phyloP scores from a whole-genome alignment of 2,888 invertebrate species.

The Pammene aurita region DNA sequence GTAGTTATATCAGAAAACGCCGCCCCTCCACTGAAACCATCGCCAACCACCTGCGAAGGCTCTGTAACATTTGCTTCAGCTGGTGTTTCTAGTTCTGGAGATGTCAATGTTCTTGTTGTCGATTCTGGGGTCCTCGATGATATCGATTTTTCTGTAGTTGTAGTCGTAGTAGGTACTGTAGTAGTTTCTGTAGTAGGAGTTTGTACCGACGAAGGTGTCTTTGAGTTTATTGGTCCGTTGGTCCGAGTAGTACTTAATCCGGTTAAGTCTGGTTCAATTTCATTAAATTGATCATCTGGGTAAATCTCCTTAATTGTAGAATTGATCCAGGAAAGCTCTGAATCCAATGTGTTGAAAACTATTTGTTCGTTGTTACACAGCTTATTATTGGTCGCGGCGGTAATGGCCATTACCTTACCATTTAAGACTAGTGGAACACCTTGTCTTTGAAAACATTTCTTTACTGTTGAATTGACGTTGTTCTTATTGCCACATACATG shows the following conservation, averaged over 20 bases:
- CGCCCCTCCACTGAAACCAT: neutral
- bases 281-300: conserved; percentile 13
- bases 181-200: neutral
- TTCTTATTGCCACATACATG: conserved; percentile 17
- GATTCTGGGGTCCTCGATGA: neutral
- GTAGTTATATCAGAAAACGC: neutral
- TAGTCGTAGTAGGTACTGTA: neutral
- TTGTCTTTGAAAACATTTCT: conserved; percentile 30
- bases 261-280: neutral
- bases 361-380: conserved; percentile 27
- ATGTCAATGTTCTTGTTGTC: neutral
- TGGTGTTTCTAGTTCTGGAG: neutral
- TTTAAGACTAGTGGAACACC: conserved; percentile 29
- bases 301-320: conserved; percentile 13
- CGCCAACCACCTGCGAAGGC: neutral
- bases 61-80: neutral
- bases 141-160: neutral
- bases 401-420: conserved; percentile 26
- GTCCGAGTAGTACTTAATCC: no score
- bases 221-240: neutral
- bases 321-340: conserved; percentile 20
- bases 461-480: neutral
- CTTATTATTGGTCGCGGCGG: conserved; percentile 16
- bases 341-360: conserved; percentile 11
- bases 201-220: neutral